Evolutionary conservation across 2,888 invertebrate genomes (phyloP), one percentile per base, ranked within the genome.

Genomic region (Carpatolechia fugitivella): DNA sequence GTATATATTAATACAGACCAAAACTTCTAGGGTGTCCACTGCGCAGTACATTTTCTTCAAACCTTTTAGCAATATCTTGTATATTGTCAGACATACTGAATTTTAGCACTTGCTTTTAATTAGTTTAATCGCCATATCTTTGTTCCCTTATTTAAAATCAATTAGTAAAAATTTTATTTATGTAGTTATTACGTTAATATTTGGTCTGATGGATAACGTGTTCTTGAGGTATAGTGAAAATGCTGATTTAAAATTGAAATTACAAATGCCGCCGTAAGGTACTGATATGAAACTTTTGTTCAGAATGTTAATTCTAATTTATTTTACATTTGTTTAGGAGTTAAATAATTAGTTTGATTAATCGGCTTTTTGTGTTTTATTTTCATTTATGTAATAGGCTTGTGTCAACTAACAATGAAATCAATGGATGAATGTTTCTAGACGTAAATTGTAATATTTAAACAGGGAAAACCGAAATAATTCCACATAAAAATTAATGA

Each of bases 1-100:
- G n/a, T n/a, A n/a, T n/a, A n/a, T n/a, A n/a, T n/a, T n/a, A 40
- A 75, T 78, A 88, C 88, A 72, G 66, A 89, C 89, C 88, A 69
- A 83, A 71, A 63, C 82, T 80, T 73, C 82, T 77, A 56, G 82
- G 73, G 61, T 80, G 72, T 52, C 65, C 69, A 38, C 59, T 55
- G 56, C 65, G 60, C 13, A 13, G 44, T 44, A 84, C 80, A 78
- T 83, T 76, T 61, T 79, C 72, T 55, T 78, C 69, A 64, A 82
- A 89, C 20, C 65, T 65, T 60, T 70, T 78, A 47, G 69, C 72
- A 57, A 88, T 60, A 20, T 82, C 79, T 63, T 79, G 73, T 18
- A 80, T 65, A 38, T 66, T 75, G 63, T 89, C 89, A 16, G 89
- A 88, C 89, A 88, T 85, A 63, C 64, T 81, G 13, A 41, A 24